Percentiles rank a stretch among this genome's conserved stretches.
phyloP scores from a whole-genome alignment of 2,113 vertebrate species.

The Ochotona princeps region DNA sequence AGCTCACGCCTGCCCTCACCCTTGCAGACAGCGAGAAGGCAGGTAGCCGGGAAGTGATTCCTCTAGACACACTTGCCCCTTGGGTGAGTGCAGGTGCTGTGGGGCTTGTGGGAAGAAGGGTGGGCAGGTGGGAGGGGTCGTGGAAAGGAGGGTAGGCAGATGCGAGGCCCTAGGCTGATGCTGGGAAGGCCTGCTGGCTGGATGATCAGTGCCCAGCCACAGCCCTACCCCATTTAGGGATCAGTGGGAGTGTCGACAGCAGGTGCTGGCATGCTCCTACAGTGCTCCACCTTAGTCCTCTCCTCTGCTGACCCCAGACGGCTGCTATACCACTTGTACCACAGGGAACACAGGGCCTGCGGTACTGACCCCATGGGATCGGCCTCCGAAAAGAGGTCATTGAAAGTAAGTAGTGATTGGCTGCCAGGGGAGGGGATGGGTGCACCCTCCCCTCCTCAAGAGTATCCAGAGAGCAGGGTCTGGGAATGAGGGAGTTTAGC shows the following conservation, averaged over 20 bases:
- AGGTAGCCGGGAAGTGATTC: conserved; percentile 92
- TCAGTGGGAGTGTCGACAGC: neutral
- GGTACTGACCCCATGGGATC: conserved; percentile 85
- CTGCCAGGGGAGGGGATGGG: too few species aligned
- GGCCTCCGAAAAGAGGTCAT: conserved; percentile 92
- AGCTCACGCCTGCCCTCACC: conserved; percentile 46
- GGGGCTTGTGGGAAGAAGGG: neutral
- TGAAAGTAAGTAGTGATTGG: conserved; percentile 90
- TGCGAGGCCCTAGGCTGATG: neutral
- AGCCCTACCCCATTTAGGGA: neutral
- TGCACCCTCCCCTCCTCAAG: too few species aligned
- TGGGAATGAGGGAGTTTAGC: neutral
- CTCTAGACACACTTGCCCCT: conserved; percentile 93
- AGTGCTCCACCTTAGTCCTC: neutral
- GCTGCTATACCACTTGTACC: conserved; percentile 94
- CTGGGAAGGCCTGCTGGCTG: conserved; percentile 53
- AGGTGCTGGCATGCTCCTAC: neutral
- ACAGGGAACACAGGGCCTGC: conserved; percentile 94
- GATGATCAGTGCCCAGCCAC: conserved; percentile 7
- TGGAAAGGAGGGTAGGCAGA: too few species aligned
- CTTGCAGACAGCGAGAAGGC: conserved; percentile 92
- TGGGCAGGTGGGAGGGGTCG: too few species aligned
- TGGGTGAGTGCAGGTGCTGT: conserved; percentile 86
- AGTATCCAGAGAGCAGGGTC: neutral
- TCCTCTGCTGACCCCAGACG: conserved; percentile 77